A percentile compares a stretch with the other conserved stretches of the same genome.
Evolutionary conservation across 2,888 invertebrate species (phyloP).

Genomic region (Apoderus coryli): DNA sequence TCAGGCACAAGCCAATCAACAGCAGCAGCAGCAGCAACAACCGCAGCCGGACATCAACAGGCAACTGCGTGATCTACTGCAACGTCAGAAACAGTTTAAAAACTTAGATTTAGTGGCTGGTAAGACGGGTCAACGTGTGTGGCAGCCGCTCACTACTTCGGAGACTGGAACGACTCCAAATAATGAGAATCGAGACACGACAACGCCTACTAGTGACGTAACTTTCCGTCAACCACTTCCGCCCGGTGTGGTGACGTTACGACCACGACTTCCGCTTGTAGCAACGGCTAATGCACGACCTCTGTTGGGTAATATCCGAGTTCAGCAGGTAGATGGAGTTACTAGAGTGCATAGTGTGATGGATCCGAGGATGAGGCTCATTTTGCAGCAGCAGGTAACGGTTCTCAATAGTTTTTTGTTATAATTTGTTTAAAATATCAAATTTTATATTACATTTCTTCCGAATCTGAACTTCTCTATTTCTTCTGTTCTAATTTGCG

Average conservation of each 20-base stretch:
- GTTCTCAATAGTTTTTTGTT: no score
- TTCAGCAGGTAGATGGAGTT: constrained; percentile 29
- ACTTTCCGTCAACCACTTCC: constrained; percentile 60
- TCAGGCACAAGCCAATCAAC: constrained; percentile 14
- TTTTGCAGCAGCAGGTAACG: constrained; percentile 40
- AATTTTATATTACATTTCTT: no score
- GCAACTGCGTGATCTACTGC: constrained; percentile 67
- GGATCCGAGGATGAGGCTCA: constrained; percentile 39
- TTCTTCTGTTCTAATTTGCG: no score
- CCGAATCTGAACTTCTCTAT: no score
- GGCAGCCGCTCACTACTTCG: constrained; percentile 32
- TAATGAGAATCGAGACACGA: constrained; percentile 7
- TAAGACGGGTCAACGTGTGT: constrained; percentile 36
- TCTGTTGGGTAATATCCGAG: constrained; percentile 23
- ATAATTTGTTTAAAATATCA: no score
- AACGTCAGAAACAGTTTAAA: constrained; percentile 51
- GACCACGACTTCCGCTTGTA: constrained; percentile 35
- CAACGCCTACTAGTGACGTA: constrained; percentile 35
- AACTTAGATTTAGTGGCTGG: constrained; percentile 33
- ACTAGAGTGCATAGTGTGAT: constrained; percentile 35
- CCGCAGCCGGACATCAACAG: constrained; percentile 39
- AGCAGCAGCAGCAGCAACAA: constrained; percentile 5
- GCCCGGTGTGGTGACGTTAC: constrained; percentile 37
- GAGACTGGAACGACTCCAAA: neutral
- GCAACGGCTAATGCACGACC: constrained; percentile 23